phyloP scores from a whole-genome alignment of 23 tunicate genomes.

The Trididemnum clinides region DNA sequence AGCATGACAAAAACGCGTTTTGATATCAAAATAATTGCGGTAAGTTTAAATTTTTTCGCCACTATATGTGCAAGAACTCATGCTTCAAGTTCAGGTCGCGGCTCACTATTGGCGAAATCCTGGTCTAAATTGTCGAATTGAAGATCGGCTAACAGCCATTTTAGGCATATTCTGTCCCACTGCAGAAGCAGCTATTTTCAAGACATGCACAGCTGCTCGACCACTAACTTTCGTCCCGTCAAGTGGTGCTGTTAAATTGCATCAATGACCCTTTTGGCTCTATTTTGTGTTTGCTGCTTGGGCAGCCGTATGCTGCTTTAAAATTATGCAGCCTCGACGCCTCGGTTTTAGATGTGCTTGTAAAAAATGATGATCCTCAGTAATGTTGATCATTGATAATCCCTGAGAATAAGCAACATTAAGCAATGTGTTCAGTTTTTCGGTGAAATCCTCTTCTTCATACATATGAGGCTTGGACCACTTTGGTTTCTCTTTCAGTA shows the following conservation, averaged over 20 bases:
- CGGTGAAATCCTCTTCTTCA: background rate
- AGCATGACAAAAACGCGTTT: too few relatives aligned
- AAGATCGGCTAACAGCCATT: background rate
- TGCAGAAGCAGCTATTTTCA: conserved; percentile 16
- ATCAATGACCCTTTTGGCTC: background rate
- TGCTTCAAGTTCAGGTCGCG: too few relatives aligned
- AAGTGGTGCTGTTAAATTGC: conserved; percentile 5
- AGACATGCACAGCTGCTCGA: background rate
- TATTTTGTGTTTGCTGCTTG: background rate
- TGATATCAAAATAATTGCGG: too few relatives aligned
- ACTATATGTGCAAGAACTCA: too few relatives aligned
- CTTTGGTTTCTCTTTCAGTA: conserved; percentile 1
- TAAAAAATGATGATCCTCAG: background rate
- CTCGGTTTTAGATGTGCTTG: background rate
- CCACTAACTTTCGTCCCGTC: conserved; percentile 1
- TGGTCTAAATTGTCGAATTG: too few relatives aligned
- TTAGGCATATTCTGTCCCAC: background rate
- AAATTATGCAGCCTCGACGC: background rate
- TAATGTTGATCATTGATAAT: background rate
- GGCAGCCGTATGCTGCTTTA: too few relatives aligned
- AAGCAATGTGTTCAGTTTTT: conserved; percentile 3
- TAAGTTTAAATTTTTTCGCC: too few relatives aligned
- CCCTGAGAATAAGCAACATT: conserved; percentile 5
- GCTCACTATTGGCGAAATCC: too few relatives aligned
- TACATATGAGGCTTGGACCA: background rate